Evolutionary conservation across 2,113 vertebrate species (phyloP), one percentile per base, ranked within the genome.

Genomic region (Zapus hudsonius): DNA sequence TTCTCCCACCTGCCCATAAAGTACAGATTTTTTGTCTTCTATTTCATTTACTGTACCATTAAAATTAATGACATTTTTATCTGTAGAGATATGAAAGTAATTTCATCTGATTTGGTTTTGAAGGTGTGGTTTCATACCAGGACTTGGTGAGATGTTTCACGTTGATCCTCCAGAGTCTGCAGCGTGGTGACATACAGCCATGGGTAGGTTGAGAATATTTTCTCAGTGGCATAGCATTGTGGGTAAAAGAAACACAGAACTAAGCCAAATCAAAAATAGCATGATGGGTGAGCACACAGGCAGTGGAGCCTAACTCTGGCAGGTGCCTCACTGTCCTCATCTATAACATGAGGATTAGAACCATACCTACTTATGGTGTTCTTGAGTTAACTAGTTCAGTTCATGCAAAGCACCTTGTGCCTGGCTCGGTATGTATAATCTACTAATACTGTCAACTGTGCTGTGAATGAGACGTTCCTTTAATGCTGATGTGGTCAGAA

Each of bases 91-190:
- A 52, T 84, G 82, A 95, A 84, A 88, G 57, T 97, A 94, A 89
- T 40, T 27, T 3, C 89, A 20, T 38, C 17, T 40, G 38, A 72
- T 33, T 42, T 95, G 87, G 84, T 91, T 93, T 88, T 84, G 7
- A 84, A 99, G 99, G 98, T 96, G 98, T 99, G 83, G 97, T 97
- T 81, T 99, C 99, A 23, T 99, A 98, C 96, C 99, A 99, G 96
- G 99, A 99, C 94, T 95, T 99, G 88, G 96, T 97, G 92, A 98
- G 98, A 61, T 99, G 99, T 92, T 98, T 99, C 89, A 98, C 98
- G 3, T 74, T 99, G 97, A 95, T 99, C 81, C 97, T 98, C 74
- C 98, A 99, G 89, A 98, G 98, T 91, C 96, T 99, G n/a, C 98
- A 98, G 95, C 83, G 25, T 79, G 99, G 98, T 22, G 98, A 99